Evolutionary conservation across 2,797 vertebrate genomes (phyloP), one percentile per base, ranked within the genome.

Genomic region (Leuciscus waleckii): DNA sequence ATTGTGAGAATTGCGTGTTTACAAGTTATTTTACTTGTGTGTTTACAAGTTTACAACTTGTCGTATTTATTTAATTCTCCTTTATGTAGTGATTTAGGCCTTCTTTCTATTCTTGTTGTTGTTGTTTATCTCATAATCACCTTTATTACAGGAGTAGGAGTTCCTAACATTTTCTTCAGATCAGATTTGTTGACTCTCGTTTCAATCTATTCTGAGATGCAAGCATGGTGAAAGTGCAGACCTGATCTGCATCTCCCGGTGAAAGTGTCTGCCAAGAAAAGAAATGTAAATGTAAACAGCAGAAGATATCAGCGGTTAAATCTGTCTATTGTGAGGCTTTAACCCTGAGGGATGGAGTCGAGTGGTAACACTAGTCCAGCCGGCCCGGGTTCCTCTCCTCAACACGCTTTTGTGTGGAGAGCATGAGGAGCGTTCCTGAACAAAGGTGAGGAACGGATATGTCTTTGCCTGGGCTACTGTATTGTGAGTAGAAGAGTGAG

Each of bases 361-460:
- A 83, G 71, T 29, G 58, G 82, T 76, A 76, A 76, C 81, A 83
- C 82, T 39, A 76, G 82, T 76, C 58, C 19, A 73, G 37, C 51
- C 54, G 79, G 88, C 71, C 68, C 54, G 68, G 41, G 56, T 41
- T 61, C 80, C 65, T 56, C 23, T 84, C 79, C 87, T n/a, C 67
- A 87, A 70, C 46, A 43, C 5, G 56, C 85, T 79, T 83, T 83
- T 83, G 85, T 86, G 67, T 61, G n/a, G 13, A 61, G 43, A 82
- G 37, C 65, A 13, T 35, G 29, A 69, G 73, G 79, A 85, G 74
- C 56, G 68, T 32, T 58, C 63, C 63, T 16, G 11, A 89, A 86
- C 85, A 71, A 83, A 86, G 81, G 79, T 75, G 71, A 82, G 81
- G 81, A 86, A 61, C 82, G 23, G 75, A 81, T 71, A 80, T 80